A percentile compares a stretch with the other conserved stretches of the same genome.
Evolutionary conservation across 2,797 vertebrate species (phyloP).

Genomic region (Gastrophryne carolinensis): DNA sequence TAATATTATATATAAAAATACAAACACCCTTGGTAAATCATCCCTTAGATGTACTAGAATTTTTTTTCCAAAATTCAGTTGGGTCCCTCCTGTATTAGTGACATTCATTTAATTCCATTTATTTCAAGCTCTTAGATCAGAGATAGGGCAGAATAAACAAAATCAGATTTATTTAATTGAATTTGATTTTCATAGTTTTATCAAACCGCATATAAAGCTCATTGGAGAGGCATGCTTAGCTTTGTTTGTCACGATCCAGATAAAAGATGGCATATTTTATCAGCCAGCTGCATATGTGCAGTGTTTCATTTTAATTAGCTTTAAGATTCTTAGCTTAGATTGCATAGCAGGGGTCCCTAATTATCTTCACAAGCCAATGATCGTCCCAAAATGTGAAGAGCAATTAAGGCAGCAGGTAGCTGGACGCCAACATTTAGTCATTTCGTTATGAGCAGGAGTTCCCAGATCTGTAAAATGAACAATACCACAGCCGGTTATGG

Average conservation of each 20-base stretch:
- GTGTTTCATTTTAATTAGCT: slow-evolving; percentile 68
- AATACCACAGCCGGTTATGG: slow-evolving; percentile 13
- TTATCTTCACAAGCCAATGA: slow-evolving; percentile 66
- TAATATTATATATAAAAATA: no score
- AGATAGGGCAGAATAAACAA: background rate
- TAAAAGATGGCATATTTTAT: slow-evolving; percentile 52
- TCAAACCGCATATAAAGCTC: slow-evolving; percentile 20
- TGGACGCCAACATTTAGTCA: slow-evolving; percentile 62
- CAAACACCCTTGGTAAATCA: no score
- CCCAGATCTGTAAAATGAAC: slow-evolving; percentile 32
- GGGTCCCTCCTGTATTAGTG: no score
- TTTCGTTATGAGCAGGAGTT: slow-evolving; percentile 50
- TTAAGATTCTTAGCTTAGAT: slow-evolving; percentile 60
- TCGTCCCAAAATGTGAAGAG: slow-evolving; percentile 62
- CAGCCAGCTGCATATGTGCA: slow-evolving; percentile 49
- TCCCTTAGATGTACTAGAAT: no score
- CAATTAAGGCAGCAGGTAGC: slow-evolving; percentile 61
- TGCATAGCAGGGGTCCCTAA: slow-evolving; percentile 61
- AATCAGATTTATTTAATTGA: slow-evolving; percentile 26
- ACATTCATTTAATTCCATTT: background rate
- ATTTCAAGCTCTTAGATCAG: background rate
- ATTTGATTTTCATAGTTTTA: slow-evolving; percentile 24
- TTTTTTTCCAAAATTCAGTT: no score
- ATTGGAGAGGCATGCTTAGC: slow-evolving; percentile 9
- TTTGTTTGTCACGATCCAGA: slow-evolving; percentile 18